Conservation (phyloP, 2,888 invertebrate species). For the Andricus quercusramuli region DNA sequence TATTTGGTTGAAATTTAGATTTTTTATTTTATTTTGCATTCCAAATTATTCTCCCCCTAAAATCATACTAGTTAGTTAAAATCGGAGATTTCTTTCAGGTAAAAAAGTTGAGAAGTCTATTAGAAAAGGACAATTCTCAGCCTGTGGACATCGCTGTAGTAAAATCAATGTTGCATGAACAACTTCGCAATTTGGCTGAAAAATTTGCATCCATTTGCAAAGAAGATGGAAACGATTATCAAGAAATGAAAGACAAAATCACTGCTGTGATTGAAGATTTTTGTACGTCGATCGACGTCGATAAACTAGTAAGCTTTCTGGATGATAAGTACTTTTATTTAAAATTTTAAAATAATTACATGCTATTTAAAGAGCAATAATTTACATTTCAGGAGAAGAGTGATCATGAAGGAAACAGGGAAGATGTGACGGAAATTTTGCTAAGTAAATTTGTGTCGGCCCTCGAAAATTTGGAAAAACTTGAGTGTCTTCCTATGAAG, state of each 20-base stretch:
- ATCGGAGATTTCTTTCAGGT: conserved; percentile 57
- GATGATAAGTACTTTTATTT: background rate
- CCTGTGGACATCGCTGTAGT: conserved; percentile 51
- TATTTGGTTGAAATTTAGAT: no score
- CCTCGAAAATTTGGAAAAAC: conserved; percentile 68
- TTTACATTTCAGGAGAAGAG: background rate
- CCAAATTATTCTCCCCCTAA: no score
- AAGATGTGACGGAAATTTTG: conserved; percentile 44
- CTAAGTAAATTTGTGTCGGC: conserved; percentile 63
- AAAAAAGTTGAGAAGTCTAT: conserved; percentile 61
- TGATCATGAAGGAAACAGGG: conserved; percentile 1
- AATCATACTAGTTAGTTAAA: no score
- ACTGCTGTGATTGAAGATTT: conserved; percentile 65
- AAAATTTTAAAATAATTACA: background rate
- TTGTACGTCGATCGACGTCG: conserved; percentile 61
- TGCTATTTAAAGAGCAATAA: conserved; percentile 1
- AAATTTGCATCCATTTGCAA: conserved; percentile 66
- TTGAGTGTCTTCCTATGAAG: conserved; percentile 68
- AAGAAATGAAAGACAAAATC: conserved; percentile 68
- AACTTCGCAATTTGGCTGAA: conserved; percentile 63
- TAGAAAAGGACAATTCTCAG: conserved; percentile 49
- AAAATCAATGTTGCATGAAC: conserved; percentile 65
- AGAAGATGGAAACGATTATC: conserved; percentile 64
- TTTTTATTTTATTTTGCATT: no score
- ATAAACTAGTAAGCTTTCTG: conserved; percentile 61